Conservation (phyloP, 2,113 vertebrate genomes). For the Cepphus grylle region DNA sequence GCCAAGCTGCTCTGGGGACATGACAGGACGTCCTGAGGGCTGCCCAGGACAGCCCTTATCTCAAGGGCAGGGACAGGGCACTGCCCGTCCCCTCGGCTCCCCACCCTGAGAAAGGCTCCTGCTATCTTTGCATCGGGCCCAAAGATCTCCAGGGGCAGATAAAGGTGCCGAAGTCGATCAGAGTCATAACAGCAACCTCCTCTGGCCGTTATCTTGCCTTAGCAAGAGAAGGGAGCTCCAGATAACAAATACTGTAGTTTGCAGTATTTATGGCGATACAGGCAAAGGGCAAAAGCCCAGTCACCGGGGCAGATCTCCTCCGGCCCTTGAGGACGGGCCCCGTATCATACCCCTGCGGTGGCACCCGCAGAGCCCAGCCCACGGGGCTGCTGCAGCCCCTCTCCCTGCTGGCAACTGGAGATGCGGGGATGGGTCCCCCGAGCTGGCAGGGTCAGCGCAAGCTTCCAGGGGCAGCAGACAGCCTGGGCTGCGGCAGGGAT, state of each 20-base stretch:
- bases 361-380: neutral
- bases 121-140: neutral
- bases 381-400: neutral
- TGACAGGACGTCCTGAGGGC: accelerated
- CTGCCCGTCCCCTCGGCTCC: neutral
- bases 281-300: neutral
- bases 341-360: neutral
- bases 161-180: neutral
- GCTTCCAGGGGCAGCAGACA: neutral
- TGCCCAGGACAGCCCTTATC: neutral
- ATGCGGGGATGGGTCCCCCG: accelerated
- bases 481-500: neutral
- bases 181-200: neutral
- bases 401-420: neutral
- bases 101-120: neutral
- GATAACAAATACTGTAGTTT: neutral
- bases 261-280: neutral
- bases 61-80: neutral
- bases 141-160: neutral
- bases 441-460: neutral
- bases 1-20: neutral
- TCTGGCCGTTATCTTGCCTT: neutral
- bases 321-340: accelerated
- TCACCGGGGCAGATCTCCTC: neutral
- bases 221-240: neutral